Percentiles rank a stretch among this genome's conserved stretches.
Evolutionary conservation across 2,797 vertebrate genomes (phyloP).

Genomic region (Champsocephalus gunnari): DNA sequence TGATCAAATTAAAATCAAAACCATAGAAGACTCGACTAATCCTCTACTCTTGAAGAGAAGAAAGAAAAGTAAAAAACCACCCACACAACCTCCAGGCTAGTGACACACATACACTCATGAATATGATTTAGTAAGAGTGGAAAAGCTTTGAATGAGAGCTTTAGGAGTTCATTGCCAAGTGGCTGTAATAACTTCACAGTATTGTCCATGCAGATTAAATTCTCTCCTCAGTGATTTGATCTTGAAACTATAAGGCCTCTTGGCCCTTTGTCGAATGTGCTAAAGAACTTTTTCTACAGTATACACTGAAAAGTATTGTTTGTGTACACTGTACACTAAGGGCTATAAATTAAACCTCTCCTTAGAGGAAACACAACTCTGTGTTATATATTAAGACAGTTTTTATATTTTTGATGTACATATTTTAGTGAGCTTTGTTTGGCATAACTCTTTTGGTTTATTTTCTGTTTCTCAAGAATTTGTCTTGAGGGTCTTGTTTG

Average conservation of each 20-base stretch:
- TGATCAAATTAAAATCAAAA: constrained; percentile 93
- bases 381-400: neutral
- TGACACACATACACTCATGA: neutral
- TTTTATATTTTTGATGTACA: constrained; percentile 15
- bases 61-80: constrained; percentile 79
- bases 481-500: neutral
- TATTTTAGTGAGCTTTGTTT: constrained; percentile 15
- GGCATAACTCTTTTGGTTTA: neutral
- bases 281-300: neutral
- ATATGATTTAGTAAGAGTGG: too few species aligned
- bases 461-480: neutral
- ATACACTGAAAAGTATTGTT: constrained; percentile 16
- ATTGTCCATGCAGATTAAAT: neutral
- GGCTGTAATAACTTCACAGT: neutral
- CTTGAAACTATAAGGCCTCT: neutral
- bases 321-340: constrained; percentile 6
- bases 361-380: neutral
- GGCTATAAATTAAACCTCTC: constrained; percentile 1
- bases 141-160: neutral
- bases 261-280: neutral
- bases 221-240: neutral
- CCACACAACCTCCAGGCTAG: constrained; percentile 56
- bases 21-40: constrained; percentile 90
- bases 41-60: constrained; percentile 91
- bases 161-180: neutral